Conservation (phyloP, 35 echinoderm and acorn worm species). For the Diadema setosum region DNA sequence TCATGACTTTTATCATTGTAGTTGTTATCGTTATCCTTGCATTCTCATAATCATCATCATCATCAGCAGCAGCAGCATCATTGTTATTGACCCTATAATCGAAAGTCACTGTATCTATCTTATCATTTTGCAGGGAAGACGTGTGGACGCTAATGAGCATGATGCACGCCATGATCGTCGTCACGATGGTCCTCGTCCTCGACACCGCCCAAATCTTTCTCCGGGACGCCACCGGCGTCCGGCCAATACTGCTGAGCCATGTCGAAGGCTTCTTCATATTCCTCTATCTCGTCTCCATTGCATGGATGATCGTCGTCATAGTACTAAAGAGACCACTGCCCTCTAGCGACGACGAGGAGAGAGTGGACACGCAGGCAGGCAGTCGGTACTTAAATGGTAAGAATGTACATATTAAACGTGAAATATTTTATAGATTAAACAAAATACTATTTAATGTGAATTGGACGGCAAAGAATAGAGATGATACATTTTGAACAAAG, state of each 20-base stretch:
- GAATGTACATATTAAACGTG: too few species aligned
- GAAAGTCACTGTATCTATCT: too few species aligned
- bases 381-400: conserved; percentile 86
- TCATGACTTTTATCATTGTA: too few species aligned
- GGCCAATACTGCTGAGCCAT: conserved; percentile 57
- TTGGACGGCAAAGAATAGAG: too few species aligned
- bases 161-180: conserved; percentile 80
- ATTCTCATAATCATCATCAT: too few species aligned
- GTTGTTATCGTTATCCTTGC: too few species aligned
- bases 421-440: too few species aligned
- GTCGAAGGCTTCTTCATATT: conserved; percentile 86
- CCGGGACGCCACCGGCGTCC: conserved; percentile 42
- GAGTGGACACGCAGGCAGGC: conserved; percentile 53
- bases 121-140: conserved; percentile 49
- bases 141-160: conserved; percentile 75
- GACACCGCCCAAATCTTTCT: conserved; percentile 90
- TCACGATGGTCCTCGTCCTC: conserved; percentile 75
- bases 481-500: too few species aligned
- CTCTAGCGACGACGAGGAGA: conserved; percentile 71
- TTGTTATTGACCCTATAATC: too few species aligned
- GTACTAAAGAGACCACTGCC: conserved; percentile 83
- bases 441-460: too few species aligned
- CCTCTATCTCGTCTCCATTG: conserved; percentile 67
- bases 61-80: too few species aligned
- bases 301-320: conserved; percentile 84